Base-by-base conservation (phyloP, 2,888 invertebrate genomes). In the Bombylius major region DNA sequence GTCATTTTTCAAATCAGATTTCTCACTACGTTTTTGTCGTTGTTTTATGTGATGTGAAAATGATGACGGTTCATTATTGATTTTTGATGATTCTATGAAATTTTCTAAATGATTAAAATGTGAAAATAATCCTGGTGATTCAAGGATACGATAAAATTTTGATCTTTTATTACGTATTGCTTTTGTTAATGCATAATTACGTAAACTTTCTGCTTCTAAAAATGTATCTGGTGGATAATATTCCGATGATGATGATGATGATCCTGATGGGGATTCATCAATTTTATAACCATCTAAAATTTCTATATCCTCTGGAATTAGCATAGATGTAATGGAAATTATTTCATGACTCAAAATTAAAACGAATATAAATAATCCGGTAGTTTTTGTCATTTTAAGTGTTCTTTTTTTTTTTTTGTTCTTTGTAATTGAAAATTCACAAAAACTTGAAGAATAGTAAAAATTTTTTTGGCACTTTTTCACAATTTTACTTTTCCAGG, bases 251-350 rank as follows among this genome's bases (percentile, higher is more conserved):
- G 65, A 64, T 6, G 55, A 47, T 32, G 51, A 45, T 39, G 33
- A 11, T 5, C 31, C 47, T 31, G 8, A 11, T 32, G 48, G 31
- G 13, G 66, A 65, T 32, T 65, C 66, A 39, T 67, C 66, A 33
- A 67, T 62, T 52, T 67, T 66, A 57, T 67, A 68, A 1, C 68
- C 70, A 48, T 69, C 68, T 31, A 69, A 61, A 47, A 69, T 63
- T 63, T 70, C 69, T 2, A 69, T 66, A 57, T 69, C 70, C 58
- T 68, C 64, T 0, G 70, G 70, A 54, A 70, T 65, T 36, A 66
- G 62, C 56, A 67, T 60, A 5, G 64, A 51, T 1, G 56, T 11
- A 11, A 11, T 42, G 4, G 5, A 11, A 11, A 42, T 14, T 9
- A 54, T 33, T 31, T 51, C 50, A 13, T 45, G 50, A 45, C 44